phyloP scores from a whole-genome alignment of 2,888 invertebrate species.

The Ophioninae sp. region DNA sequence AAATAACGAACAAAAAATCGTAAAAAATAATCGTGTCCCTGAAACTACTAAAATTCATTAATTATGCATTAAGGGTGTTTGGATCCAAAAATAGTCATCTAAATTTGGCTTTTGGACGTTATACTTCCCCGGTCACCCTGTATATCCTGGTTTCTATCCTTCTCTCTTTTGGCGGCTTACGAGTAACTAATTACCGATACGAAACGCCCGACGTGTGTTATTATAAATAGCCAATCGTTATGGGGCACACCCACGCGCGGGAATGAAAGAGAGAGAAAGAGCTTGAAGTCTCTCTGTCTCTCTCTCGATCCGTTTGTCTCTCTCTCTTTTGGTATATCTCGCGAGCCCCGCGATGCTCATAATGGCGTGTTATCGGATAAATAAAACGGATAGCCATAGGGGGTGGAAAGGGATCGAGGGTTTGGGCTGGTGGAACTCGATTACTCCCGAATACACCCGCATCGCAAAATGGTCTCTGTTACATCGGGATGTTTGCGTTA shows the following conservation, averaged over 20 bases:
- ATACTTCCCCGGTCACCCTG: too few species aligned
- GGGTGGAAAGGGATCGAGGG: conserved; percentile 4
- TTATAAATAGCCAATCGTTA: conserved; percentile 81
- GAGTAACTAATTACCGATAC: conserved; percentile 80
- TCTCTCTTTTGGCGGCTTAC: conserved; percentile 69
- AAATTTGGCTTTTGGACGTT: too few species aligned
- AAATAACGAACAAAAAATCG: too few species aligned
- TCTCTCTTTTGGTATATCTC: conserved; percentile 37
- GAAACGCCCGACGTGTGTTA: conserved; percentile 75
- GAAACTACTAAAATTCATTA: too few species aligned
- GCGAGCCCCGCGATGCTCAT: conserved; percentile 73
- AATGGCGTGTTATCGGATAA: conserved; percentile 81
- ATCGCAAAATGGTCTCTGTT: conserved; percentile 42
- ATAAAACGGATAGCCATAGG: conserved; percentile 79
- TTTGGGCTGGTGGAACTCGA: conserved; percentile 75
- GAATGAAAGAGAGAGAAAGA: conserved; percentile 41
- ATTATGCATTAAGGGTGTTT: too few species aligned
- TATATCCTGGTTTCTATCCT: conserved; percentile 26
- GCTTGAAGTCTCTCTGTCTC: conserved; percentile 5
- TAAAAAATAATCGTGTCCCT: too few species aligned
- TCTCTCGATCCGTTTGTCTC: conserved; percentile 15
- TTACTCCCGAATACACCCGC: conserved; percentile 77
- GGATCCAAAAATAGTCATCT: too few species aligned
- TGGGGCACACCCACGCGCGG: conserved; percentile 77
- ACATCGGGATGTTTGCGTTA: conserved; percentile 18